phyloP scores from a whole-genome alignment of 2,888 invertebrate genomes.

The Oithona nana region DNA sequence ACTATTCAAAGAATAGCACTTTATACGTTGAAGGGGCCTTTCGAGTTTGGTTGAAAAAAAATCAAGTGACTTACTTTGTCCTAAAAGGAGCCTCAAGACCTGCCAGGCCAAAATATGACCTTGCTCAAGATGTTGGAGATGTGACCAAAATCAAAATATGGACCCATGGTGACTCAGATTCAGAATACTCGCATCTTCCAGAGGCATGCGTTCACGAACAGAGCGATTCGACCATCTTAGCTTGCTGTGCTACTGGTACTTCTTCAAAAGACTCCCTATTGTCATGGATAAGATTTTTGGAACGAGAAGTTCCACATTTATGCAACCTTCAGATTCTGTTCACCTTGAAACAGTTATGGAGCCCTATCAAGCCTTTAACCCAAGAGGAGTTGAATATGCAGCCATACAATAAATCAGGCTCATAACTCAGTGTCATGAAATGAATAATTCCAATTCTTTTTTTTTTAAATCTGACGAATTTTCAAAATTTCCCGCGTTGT shows the following conservation, averaged over 20 bases:
- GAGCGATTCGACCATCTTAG: slow-evolving; percentile 70
- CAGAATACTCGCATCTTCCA: slow-evolving; percentile 26
- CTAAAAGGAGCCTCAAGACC: slow-evolving; percentile 48
- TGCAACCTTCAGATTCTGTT: slow-evolving; percentile 63
- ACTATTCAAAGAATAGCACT: slow-evolving; percentile 40
- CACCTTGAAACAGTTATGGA: slow-evolving; percentile 45
- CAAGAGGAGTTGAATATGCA: background rate
- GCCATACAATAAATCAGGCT: too few relatives aligned
- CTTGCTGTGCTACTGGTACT: slow-evolving; percentile 74
- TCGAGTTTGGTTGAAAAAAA: slow-evolving; percentile 52
- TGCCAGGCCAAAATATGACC: slow-evolving; percentile 24
- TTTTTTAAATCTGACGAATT: too few relatives aligned
- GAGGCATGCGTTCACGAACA: slow-evolving; percentile 65
- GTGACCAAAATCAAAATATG: slow-evolving; percentile 3
- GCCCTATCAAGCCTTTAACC: slow-evolving; percentile 22
- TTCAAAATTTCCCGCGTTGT: too few relatives aligned
- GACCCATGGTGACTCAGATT: slow-evolving; percentile 22
- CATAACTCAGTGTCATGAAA: too few relatives aligned
- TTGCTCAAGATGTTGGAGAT: slow-evolving; percentile 45
- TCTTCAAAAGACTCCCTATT: slow-evolving; percentile 57
- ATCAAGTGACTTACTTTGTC: slow-evolving; percentile 57
- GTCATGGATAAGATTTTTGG: slow-evolving; percentile 71
- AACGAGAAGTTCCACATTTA: slow-evolving; percentile 50
- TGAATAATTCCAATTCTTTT: too few relatives aligned
- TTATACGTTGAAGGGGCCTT: slow-evolving; percentile 70